Evolutionary conservation across 1,140 invertebrate genomes (phyloP).

Genomic region (Musca domestica): DNA sequence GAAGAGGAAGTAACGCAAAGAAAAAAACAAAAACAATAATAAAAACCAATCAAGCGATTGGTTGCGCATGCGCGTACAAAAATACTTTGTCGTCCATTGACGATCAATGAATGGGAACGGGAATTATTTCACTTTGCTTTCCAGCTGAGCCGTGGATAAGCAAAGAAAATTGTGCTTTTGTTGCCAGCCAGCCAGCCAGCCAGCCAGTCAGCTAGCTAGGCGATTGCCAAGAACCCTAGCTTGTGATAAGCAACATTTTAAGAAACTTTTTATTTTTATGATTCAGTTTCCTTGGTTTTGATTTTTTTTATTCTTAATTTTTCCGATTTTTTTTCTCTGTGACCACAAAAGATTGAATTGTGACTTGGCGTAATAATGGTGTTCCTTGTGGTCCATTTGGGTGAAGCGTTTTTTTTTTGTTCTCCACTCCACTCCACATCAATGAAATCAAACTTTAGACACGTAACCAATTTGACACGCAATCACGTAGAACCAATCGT

Average conservation of each 20-base stretch:
- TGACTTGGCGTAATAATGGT: no score
- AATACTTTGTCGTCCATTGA: conserved; percentile 8
- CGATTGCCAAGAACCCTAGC: neutral
- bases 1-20: conserved; percentile 3
- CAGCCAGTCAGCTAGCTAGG: no score
- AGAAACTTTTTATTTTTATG: no score
- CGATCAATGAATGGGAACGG: conserved; percentile 1
- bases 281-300: no score
- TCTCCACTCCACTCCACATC: no score
- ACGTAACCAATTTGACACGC: conserved; percentile 30
- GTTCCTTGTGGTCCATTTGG: no score
- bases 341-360: neutral
- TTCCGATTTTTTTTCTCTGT: no score
- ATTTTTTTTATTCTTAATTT: no score
- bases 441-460: conserved; percentile 5
- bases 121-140: no score
- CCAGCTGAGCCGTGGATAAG: no score
- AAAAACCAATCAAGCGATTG: conserved; percentile 51
- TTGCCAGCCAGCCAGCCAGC: no score
- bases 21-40: conserved; percentile 2
- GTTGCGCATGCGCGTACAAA: conserved; percentile 49
- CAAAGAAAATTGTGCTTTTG: no score
- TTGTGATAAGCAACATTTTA: neutral
- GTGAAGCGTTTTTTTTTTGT: neutral
- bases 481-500: conserved; percentile 31